Conservation (phyloP, 1,140 invertebrate species). For the Ips nitidus region DNA sequence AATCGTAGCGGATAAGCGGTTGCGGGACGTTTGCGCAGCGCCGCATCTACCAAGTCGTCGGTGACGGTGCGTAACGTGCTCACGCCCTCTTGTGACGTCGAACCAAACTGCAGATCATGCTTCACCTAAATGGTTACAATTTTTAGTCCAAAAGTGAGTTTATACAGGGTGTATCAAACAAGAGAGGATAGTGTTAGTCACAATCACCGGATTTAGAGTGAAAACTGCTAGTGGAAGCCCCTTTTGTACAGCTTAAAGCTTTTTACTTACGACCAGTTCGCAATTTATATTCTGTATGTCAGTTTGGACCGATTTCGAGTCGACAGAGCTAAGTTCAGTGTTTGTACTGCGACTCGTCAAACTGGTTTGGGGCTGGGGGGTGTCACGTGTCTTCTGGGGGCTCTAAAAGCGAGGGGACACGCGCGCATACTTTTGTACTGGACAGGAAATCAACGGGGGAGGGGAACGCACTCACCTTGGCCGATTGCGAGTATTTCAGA, state of each 20-base stretch:
- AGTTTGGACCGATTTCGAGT: constrained; percentile 47
- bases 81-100: constrained; percentile 17
- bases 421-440: too few relatives aligned
- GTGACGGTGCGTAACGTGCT: constrained; percentile 28
- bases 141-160: not conserved
- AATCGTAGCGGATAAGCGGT: constrained; percentile 18
- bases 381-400: constrained; percentile 7
- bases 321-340: constrained; percentile 3
- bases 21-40: constrained; percentile 4
- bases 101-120: constrained; percentile 16
- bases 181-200: not conserved
- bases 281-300: constrained; percentile 49
- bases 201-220: not conserved
- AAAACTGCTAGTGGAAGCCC: not conserved
- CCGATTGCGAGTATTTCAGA: not conserved
- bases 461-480: not conserved
- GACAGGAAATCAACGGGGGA: too few relatives aligned
- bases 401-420: not conserved
- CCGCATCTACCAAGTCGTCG: constrained; percentile 31
- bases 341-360: constrained; percentile 5
- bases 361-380: not conserved
- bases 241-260: constrained; percentile 12
- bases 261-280: constrained; percentile 45
- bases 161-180: too few relatives aligned
- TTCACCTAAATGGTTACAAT: constrained; percentile 9